Percentiles rank a stretch among this genome's conserved stretches.
Conservation (phyloP, 1,140 invertebrate species). For the Dufourea novaeangliae region DNA sequence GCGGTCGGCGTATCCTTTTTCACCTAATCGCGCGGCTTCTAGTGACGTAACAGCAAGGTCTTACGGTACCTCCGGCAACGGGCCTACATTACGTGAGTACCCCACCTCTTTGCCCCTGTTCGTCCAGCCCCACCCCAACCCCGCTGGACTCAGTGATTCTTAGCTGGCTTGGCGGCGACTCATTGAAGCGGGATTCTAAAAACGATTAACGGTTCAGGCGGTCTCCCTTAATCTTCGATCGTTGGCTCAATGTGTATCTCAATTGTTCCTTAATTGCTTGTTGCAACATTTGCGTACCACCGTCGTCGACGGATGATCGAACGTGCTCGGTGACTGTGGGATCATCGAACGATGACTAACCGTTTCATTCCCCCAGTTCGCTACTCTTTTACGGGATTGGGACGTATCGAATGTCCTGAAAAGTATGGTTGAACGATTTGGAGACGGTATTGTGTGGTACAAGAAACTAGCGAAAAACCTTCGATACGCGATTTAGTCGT, state of each 20-base stretch:
- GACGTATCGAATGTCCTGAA: not conserved
- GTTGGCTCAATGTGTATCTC: constrained; percentile 10
- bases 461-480: no score
- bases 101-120: constrained; percentile 31
- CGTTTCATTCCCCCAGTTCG: not conserved
- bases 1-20: constrained; percentile 49
- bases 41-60: constrained; percentile 69
- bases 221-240: constrained; percentile 23
- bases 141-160: not conserved
- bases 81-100: constrained; percentile 68
- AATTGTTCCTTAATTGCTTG: constrained; percentile 25
- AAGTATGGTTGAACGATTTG: not conserved
- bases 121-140: not conserved
- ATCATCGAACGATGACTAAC: constrained; percentile 27
- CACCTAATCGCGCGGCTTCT: constrained; percentile 60
- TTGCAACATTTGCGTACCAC: constrained; percentile 34
- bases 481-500: no score
- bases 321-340: not conserved
- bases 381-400: not conserved
- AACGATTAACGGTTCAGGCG: constrained; percentile 43
- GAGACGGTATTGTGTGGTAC: no score
- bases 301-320: no score
- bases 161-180: constrained; percentile 7
- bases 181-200: constrained; percentile 39
- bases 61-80: constrained; percentile 67